Base-by-base conservation (phyloP, 2,113 vertebrate genomes). In the Coregonus clupeaformis region DNA sequence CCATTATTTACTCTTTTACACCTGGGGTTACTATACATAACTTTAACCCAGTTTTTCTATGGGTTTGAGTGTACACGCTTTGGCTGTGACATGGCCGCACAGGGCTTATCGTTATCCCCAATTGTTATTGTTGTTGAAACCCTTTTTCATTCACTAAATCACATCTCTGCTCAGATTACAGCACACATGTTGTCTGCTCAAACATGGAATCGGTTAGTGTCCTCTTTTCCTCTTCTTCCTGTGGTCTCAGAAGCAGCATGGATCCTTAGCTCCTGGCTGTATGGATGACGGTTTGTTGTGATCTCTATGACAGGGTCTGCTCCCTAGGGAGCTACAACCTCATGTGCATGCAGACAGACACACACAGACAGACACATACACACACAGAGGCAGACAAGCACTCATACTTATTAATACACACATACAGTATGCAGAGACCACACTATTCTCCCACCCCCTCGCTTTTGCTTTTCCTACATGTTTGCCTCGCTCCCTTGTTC, bases 231-330 rank as follows among this genome's bases (percentile, higher is more conserved):
- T 57, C 72, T 74, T 85, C 77, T 76, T 87, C 73, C 84, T 86
- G 74, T 85, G 84, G 83, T 89, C 83, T 87, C 36, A 78, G 72
- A 55, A 83, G 78, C 84, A 84, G 80, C 81, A 69, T 80, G 80
- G 79, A 86, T 83, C 84, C 86, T 78, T 83, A 76, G 80, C 82
- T 85, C 82, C 83, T 85, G 85, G 85, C 86, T 81, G 82, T 88
- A 85, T 78, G 80, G 69, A 84, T 92, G 89, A 90, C 88, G 88
- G 87, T 87, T 90, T 91, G 90, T 91, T 91, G 86, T 92, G 90
- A 91, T 91, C 89, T 89, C 82, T 88, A 78, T 92, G 90, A 91
- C 90, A 90, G 85, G 76, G 84, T 83, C 83, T 84, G 73, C 72
- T 87, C 83, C 84, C 88, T 63, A 60, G 78, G 86, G 88, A 78